Percentiles rank a stretch among this genome's conserved stretches.
Conservation (phyloP, 2,797 vertebrate species). For the Octomys mimax region DNA sequence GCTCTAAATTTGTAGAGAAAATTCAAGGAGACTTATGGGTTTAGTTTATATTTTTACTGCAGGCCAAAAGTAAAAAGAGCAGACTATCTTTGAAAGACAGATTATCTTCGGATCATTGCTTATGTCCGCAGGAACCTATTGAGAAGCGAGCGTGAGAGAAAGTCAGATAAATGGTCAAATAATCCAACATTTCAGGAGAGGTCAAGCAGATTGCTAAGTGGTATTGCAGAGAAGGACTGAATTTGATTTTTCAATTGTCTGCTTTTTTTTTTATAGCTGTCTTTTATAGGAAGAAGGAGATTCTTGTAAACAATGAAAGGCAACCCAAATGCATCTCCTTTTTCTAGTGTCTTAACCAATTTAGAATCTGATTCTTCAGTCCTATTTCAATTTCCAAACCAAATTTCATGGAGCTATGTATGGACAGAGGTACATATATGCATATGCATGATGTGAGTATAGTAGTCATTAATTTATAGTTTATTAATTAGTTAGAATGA, state of each 20-base stretch:
- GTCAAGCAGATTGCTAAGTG: neutral
- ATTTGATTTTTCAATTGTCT: neutral
- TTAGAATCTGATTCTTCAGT: neutral
- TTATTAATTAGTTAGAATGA: neutral
- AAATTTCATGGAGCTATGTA: neutral
- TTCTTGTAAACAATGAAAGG: neutral
- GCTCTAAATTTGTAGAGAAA: neutral
- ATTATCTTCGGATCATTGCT: neutral
- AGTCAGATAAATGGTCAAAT: conserved; percentile 17
- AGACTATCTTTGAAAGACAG: neutral
- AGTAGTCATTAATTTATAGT: neutral
- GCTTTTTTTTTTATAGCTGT: neutral
- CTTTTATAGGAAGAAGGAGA: neutral
- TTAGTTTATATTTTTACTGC: neutral
- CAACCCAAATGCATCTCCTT: neutral
- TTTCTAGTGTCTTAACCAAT: neutral
- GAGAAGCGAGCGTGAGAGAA: neutral
- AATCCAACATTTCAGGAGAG: neutral
- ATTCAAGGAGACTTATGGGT: neutral
- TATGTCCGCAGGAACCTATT: neutral
- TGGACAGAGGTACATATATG: neutral
- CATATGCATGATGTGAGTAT: neutral
- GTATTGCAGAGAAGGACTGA: neutral
- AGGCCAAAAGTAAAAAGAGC: neutral
- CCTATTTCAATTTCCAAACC: neutral